Evolutionary conservation across 2,888 invertebrate genomes (phyloP).

Genomic region (Teinopalpus imperialis): DNA sequence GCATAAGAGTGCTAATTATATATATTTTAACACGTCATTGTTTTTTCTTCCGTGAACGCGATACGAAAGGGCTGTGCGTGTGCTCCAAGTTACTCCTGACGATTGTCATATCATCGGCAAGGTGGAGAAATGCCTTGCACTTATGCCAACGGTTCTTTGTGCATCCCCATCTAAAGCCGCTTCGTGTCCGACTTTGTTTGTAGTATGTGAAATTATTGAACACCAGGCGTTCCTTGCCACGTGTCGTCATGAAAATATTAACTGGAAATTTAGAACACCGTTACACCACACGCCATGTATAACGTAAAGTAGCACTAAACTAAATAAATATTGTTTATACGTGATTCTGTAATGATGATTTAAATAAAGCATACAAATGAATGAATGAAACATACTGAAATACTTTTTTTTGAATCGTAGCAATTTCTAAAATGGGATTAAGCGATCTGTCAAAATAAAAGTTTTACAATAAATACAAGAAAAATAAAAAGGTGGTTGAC

Average conservation of each 20-base stretch:
- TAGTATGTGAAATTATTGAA: constrained; percentile 70
- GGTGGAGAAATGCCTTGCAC: constrained; percentile 68
- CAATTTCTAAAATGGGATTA: no score
- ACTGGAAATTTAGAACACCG: constrained; percentile 56
- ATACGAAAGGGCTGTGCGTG: constrained; percentile 59
- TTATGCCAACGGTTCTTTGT: constrained; percentile 75
- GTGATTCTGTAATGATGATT: no score
- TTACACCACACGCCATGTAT: neutral
- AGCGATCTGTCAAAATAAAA: no score
- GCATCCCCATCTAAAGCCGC: constrained; percentile 73
- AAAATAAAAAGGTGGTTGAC: no score
- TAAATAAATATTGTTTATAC: neutral
- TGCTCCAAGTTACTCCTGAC: constrained; percentile 70
- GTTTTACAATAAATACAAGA: no score
- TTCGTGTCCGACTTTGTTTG: constrained; percentile 65
- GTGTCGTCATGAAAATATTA: constrained; percentile 74
- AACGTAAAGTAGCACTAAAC: neutral
- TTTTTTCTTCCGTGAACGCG: constrained; percentile 31
- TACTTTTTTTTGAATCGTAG: no score
- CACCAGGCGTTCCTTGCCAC: constrained; percentile 69
- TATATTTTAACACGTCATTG: no score
- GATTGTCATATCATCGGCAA: constrained; percentile 69
- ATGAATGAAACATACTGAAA: no score
- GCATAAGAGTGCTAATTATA: no score
- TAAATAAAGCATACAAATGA: no score